Base-by-base conservation (phyloP, 2,113 vertebrate species). In the Strix uralensis region DNA sequence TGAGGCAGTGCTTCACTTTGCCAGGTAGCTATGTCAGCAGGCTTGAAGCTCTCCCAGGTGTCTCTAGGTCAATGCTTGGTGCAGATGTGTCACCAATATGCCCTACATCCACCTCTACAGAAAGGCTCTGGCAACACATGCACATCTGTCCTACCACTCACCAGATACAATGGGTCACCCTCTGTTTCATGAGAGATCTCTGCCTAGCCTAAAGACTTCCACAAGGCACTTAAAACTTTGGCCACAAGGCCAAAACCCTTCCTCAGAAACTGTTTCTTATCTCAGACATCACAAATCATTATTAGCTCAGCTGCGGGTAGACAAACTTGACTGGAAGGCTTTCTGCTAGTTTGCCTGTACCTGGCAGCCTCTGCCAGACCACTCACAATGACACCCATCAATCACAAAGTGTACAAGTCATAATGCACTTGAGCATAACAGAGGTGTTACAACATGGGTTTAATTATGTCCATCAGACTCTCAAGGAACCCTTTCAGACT, bases 71-170 rank as follows among this genome's bases (percentile, higher is more conserved):
- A 78, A 20, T 19, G 30, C 42, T 44, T 44, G 58, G 19, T 52
- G 62, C 34, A n/a, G 59, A 66, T 7, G 7, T 3, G 11, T n/a
- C 71, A 32, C 49, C 19, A 38, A 4, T 3, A 46, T 15, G 23
- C 13, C 10, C 25, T 20, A 34, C 23, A 26, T 18, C 32, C 30
- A 47, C 6, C 58, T 58, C 49, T 80, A 29, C 18, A 54, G 62
- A 73, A 47, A 69, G 27, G 44, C 16, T 38, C 49, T 32, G 44
- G 54, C 44, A 80, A 40, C 0, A 1, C 1, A 5, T 22, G 11
- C 15, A 6, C 32, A 27, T 36, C n/a, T 80, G 22, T 69, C 34
- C 29, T 18, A 21, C 55, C 3, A 0, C 71, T 80, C 0, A 0
- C 16, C 52, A 19, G 70, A n/a, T 44, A 30, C 32, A 9, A 8